phyloP scores from a whole-genome alignment of 2,888 invertebrate species.

The Apodemia zela region DNA sequence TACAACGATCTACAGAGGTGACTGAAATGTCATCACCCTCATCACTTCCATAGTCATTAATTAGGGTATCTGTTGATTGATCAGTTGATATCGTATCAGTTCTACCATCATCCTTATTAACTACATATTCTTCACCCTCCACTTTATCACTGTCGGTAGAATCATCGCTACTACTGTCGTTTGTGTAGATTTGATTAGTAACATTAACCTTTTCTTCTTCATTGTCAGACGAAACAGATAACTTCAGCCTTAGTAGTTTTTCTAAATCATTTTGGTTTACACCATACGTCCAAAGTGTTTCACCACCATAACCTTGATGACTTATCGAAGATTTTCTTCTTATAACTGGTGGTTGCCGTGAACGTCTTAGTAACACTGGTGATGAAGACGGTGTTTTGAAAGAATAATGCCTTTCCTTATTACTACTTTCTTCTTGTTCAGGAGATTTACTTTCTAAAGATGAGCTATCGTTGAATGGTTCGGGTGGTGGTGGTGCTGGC shows the following conservation, averaged over 20 bases:
- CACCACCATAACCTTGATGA: slow-evolving; percentile 51
- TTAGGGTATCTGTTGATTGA: slow-evolving; percentile 71
- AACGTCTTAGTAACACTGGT: slow-evolving; percentile 57
- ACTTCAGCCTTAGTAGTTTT: slow-evolving; percentile 63
- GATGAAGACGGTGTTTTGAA: slow-evolving; percentile 62
- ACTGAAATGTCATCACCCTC: slow-evolving; percentile 59
- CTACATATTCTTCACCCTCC: slow-evolving; percentile 56
- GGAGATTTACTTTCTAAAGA: slow-evolving; percentile 53
- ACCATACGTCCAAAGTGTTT: slow-evolving; percentile 73
- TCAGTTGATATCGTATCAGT: slow-evolving; percentile 65
- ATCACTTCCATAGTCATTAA: slow-evolving; percentile 67
- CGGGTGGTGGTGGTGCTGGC: slow-evolving; percentile 72
- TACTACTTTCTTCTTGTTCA: slow-evolving; percentile 39
- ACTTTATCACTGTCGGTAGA: slow-evolving; percentile 55
- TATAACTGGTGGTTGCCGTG: slow-evolving; percentile 68
- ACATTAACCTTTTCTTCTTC: slow-evolving; percentile 54
- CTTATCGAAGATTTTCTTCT: slow-evolving; percentile 62
- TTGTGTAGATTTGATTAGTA: slow-evolving; percentile 35
- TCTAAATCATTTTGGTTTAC: slow-evolving; percentile 71
- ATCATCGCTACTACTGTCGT: slow-evolving; percentile 49
- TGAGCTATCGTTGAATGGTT: slow-evolving; percentile 55
- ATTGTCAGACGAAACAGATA: slow-evolving; percentile 63
- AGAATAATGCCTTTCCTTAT: slow-evolving; percentile 53
- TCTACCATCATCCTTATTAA: slow-evolving; percentile 60
- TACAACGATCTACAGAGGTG: slow-evolving; percentile 61